Evolutionary conservation across 2,113 vertebrate genomes (phyloP).

Genomic region (Engraulis encrasicolus): DNA sequence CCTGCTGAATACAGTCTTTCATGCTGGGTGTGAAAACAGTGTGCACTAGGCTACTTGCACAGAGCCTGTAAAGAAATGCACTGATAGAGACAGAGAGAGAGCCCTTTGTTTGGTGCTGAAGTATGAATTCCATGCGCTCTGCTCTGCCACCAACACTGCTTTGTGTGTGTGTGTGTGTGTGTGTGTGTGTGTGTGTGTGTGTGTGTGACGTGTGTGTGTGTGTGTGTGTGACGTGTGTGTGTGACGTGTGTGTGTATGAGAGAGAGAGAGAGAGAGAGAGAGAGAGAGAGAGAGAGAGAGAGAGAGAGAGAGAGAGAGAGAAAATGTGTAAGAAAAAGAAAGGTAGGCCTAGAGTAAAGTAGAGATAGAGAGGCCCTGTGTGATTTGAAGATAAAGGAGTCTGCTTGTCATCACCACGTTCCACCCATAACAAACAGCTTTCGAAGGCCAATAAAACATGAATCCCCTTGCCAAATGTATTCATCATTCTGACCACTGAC

Average conservation of each 20-base stretch:
- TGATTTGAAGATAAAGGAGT: background rate
- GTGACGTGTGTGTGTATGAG: background rate
- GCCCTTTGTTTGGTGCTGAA: conserved; percentile 4
- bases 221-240: conserved; percentile 10
- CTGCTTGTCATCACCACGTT: conserved; percentile 1
- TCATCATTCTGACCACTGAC: background rate
- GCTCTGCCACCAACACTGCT: background rate
- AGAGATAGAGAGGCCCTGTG: background rate
- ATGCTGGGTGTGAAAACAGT: background rate
- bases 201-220: background rate
- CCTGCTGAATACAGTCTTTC: conserved; percentile 16
- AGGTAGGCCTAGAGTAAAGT: background rate
- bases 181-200: background rate
- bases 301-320: background rate
- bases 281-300: background rate
- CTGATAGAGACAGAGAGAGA: background rate
- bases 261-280: background rate
- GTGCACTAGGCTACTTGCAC: background rate
- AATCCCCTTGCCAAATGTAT: background rate
- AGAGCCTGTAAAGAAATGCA: background rate
- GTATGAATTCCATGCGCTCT: conserved; percentile 17
- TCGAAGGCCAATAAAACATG: background rate
- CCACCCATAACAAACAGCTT: background rate
- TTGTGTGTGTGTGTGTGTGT: conserved; percentile 1
- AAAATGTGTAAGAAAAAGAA: no score